phyloP scores from a whole-genome alignment of 2,888 invertebrate species.

The Embidobia sp. region DNA sequence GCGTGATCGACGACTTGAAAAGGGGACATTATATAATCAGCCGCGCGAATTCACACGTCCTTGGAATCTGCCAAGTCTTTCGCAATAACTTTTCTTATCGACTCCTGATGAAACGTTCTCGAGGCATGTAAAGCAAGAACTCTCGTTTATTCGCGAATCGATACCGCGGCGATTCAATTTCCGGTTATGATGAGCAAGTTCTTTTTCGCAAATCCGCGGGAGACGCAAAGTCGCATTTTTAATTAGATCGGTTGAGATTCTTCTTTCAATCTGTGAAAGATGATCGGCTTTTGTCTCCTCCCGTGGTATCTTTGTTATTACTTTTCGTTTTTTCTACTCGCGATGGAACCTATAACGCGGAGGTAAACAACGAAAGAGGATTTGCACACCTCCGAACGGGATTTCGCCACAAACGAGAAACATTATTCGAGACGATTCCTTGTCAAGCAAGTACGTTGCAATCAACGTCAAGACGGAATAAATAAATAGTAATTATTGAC shows the following conservation, averaged over 20 bases:
- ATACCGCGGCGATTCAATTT: constrained; percentile 57
- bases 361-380: constrained; percentile 52
- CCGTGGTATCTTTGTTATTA: constrained; percentile 19
- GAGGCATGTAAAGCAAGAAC: constrained; percentile 42
- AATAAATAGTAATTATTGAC: constrained; percentile 46
- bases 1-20: too few species aligned
- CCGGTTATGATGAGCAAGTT: constrained; percentile 40
- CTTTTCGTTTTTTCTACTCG: constrained; percentile 6
- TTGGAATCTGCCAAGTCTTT: constrained; percentile 42
- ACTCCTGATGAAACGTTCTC: constrained; percentile 53
- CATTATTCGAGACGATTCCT: constrained; percentile 43
- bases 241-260: constrained; percentile 43
- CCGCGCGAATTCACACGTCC: constrained; percentile 32
- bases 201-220: constrained; percentile 29
- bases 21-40: constrained; percentile 35
- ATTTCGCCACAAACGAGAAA: constrained; percentile 51
- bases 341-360: constrained; percentile 47
- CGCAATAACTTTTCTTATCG: constrained; percentile 54
- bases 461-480: constrained; percentile 13
- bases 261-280: constrained; percentile 40
- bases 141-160: constrained; percentile 50
- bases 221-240: constrained; percentile 48
- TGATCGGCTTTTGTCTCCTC: constrained; percentile 50
- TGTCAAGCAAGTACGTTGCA: constrained; percentile 19
- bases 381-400: constrained; percentile 39